These are phyloP conservation scores for Dryoscopus gambensis DNA, from an alignment of 2,113 vertebrate genomes.

Conservation along the genomic window DNA sequence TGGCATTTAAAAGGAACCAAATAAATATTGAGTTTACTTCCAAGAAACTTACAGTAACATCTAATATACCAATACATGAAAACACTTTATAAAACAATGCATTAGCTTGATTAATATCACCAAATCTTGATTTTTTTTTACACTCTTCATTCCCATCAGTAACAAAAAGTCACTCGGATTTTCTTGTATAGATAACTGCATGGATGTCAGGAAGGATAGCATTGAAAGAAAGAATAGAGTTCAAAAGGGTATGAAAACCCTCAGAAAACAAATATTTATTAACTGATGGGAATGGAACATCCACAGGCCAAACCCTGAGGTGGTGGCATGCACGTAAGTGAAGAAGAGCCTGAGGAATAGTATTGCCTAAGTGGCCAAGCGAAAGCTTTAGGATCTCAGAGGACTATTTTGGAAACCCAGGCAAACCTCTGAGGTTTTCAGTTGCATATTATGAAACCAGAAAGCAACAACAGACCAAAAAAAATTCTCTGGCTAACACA, in stretches of 20 bases:
- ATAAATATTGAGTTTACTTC: neutral
- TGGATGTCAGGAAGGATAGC: neutral
- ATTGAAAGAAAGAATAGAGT: neutral
- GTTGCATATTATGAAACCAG: slow-evolving; percentile 5
- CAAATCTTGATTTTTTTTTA: neutral
- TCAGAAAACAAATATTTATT: neutral
- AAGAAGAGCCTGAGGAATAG: neutral
- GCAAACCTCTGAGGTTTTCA: neutral
- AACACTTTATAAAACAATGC: neutral
- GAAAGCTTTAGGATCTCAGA: neutral
- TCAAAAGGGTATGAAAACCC: neutral
- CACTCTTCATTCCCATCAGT: neutral
- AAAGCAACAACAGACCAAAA: neutral
- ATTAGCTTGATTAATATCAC: neutral
- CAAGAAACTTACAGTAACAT: neutral
- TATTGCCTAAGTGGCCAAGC: neutral
- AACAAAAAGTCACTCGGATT: neutral
- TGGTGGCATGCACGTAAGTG: neutral
- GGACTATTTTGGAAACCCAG: neutral
- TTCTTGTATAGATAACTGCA: neutral
- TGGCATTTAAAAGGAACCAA: neutral
- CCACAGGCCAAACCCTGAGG: neutral
- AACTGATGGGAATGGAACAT: neutral
- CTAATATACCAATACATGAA: neutral
- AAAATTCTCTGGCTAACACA: neutral